Evolutionary conservation across 2,113 vertebrate species (phyloP).

Genomic region (Otus sunia): DNA sequence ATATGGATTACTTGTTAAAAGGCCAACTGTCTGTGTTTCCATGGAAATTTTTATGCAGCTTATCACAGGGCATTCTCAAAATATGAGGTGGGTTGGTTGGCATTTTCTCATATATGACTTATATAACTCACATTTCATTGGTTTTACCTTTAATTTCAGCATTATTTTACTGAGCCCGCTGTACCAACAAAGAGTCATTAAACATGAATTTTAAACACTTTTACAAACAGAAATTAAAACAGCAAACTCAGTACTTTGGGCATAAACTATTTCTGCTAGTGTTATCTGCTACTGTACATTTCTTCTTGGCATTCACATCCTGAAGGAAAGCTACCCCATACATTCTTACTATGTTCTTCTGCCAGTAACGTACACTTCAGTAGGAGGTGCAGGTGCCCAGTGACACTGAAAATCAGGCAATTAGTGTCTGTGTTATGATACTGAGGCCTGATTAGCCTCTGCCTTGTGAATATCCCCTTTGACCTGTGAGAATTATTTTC

Average conservation of each 20-base stretch:
- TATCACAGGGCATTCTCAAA: slow-evolving; percentile 6
- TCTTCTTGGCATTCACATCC: not conserved
- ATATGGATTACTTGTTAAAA: not conserved
- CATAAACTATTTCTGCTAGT: not conserved
- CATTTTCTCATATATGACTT: not conserved
- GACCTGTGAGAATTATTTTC: slow-evolving; percentile 36
- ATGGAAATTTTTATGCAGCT: slow-evolving; percentile 20
- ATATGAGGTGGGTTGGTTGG: not conserved
- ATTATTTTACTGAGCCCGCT: not conserved
- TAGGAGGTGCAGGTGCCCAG: slow-evolving; percentile 2
- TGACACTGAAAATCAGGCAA: slow-evolving; percentile 39
- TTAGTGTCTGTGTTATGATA: slow-evolving; percentile 28
- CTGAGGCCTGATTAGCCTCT: slow-evolving; percentile 43
- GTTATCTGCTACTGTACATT: not conserved
- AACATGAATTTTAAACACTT: not conserved
- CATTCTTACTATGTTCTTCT: slow-evolving; percentile 17
- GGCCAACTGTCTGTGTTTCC: slow-evolving; percentile 10
- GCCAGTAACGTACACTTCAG: not conserved
- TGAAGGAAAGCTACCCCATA: not conserved
- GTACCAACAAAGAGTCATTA: not conserved
- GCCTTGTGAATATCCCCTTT: slow-evolving; percentile 7
- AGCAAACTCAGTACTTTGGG: not conserved
- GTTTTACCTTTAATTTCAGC: not conserved
- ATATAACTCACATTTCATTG: not conserved
- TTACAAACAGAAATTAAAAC: not conserved